A percentile compares a stretch with the other conserved stretches of the same genome.
Evolutionary conservation across 2,888 invertebrate species (phyloP).

Genomic region (Heliconius ethilla): DNA sequence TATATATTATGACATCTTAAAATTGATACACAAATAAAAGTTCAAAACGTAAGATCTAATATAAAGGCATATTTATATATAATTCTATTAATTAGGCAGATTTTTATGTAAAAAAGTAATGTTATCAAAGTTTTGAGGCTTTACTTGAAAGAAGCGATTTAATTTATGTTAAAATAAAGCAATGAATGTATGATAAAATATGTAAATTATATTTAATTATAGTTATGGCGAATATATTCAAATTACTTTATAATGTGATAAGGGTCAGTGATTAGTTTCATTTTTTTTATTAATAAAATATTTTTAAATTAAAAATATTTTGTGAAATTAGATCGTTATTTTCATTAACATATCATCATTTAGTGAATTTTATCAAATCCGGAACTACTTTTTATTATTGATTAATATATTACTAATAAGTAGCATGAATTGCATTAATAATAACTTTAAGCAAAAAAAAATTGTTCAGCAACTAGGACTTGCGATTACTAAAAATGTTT

Average conservation of each 20-base stretch:
- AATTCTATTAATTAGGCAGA: not conserved
- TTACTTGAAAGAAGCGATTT: not conserved
- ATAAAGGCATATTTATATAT: not conserved
- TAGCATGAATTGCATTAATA: not conserved
- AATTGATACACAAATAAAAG: not conserved
- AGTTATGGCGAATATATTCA: conserved; percentile 8
- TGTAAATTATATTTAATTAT: conserved; percentile 12
- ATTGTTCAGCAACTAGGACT: no score
- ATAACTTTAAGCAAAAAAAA: not conserved
- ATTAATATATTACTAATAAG: not conserved
- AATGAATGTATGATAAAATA: not conserved
- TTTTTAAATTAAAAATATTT: not conserved
- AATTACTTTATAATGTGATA: conserved; percentile 10
- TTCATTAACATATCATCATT: not conserved
- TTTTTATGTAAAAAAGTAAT: not conserved
- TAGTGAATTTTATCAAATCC: not conserved
- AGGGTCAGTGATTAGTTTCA: not conserved
- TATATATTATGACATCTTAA: not conserved
- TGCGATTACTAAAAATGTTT: not conserved
- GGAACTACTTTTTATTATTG: not conserved
- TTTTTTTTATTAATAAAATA: not conserved
- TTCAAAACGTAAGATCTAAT: no score
- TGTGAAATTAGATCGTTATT: not conserved
- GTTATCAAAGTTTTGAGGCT: not conserved
- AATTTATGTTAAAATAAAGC: conserved; percentile 7